Percentiles rank a stretch among this genome's conserved stretches.
These are phyloP conservation scores for Cataglyphis hispanica DNA, from an alignment of 1,140 invertebrate species.

Conservation along the genomic window DNA sequence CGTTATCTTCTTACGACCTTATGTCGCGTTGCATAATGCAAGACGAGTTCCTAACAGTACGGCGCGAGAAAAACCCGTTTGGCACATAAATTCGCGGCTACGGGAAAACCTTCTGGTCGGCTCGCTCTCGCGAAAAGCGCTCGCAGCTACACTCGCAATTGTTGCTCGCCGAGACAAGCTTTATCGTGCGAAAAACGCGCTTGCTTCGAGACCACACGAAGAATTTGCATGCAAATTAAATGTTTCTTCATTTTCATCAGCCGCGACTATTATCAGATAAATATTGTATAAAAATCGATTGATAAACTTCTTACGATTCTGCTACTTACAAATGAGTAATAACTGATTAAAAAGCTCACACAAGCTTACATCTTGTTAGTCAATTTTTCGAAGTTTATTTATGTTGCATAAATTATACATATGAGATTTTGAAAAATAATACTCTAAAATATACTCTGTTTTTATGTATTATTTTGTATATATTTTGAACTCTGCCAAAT, in stretches of 20 bases:
- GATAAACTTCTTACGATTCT: neutral
- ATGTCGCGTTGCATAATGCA: constrained; percentile 16
- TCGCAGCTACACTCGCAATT: constrained; percentile 16
- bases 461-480: too few relatives aligned
- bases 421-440: neutral
- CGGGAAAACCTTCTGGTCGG: constrained; percentile 34
- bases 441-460: neutral
- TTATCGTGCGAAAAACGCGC: constrained; percentile 16
- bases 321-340: neutral
- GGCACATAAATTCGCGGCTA: constrained; percentile 41
- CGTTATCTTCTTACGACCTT: constrained; percentile 35
- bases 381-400: neutral
- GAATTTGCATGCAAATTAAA: constrained; percentile 57
- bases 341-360: neutral
- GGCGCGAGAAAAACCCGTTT: constrained; percentile 39
- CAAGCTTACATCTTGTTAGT: neutral
- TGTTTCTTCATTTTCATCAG: neutral
- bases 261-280: neutral
- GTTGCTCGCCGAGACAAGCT: neutral
- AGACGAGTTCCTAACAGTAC: constrained; percentile 5
- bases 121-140: constrained; percentile 5
- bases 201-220: neutral
- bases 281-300: constrained; percentile 9
- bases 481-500: neutral
- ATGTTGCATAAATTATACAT: neutral